phyloP scores from a whole-genome alignment of 2,113 vertebrate genomes.

The Tetraodon nigroviridis region DNA sequence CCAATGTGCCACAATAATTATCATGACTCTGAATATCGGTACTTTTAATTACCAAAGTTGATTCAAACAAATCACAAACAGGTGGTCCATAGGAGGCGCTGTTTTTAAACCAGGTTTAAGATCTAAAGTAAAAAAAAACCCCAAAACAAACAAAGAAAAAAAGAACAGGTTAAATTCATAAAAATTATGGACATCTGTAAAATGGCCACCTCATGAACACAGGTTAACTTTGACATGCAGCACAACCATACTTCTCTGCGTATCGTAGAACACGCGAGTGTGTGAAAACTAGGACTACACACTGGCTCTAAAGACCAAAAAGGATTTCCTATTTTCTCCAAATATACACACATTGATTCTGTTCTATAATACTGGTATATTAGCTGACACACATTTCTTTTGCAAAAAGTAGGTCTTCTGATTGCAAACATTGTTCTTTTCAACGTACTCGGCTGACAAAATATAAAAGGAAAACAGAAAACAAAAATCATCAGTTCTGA shows the following conservation, averaged over 20 bases:
- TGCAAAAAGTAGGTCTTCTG: slow-evolving; percentile 74
- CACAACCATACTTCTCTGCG: slow-evolving; percentile 78
- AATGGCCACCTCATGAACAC: slow-evolving; percentile 77
- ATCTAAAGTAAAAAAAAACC: slow-evolving; percentile 45
- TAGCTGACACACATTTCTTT: slow-evolving; percentile 70
- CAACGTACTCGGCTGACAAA: slow-evolving; percentile 68
- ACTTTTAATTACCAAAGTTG: slow-evolving; percentile 47
- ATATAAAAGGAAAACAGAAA: slow-evolving; percentile 68
- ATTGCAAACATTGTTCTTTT: slow-evolving; percentile 75
- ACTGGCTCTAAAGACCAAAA: slow-evolving; percentile 77
- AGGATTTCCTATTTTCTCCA: slow-evolving; percentile 71
- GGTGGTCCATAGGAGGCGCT: slow-evolving; percentile 55
- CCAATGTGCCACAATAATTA: slow-evolving; percentile 67
- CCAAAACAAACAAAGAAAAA: slow-evolving; percentile 25
- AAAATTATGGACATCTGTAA: slow-evolving; percentile 68
- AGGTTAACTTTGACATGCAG: slow-evolving; percentile 79
- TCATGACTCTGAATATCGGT: slow-evolving; percentile 51
- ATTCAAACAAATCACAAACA: slow-evolving; percentile 59
- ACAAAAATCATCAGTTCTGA: slow-evolving; percentile 71
- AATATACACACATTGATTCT: slow-evolving; percentile 76
- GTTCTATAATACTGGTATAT: slow-evolving; percentile 77
- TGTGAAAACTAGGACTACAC: slow-evolving; percentile 76
- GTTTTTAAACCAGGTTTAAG: slow-evolving; percentile 57
- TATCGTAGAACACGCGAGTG: slow-evolving; percentile 75
- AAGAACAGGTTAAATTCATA: slow-evolving; percentile 63